Base-by-base conservation (phyloP, 1,140 invertebrate genomes). In the Lepidostoma basale region DNA sequence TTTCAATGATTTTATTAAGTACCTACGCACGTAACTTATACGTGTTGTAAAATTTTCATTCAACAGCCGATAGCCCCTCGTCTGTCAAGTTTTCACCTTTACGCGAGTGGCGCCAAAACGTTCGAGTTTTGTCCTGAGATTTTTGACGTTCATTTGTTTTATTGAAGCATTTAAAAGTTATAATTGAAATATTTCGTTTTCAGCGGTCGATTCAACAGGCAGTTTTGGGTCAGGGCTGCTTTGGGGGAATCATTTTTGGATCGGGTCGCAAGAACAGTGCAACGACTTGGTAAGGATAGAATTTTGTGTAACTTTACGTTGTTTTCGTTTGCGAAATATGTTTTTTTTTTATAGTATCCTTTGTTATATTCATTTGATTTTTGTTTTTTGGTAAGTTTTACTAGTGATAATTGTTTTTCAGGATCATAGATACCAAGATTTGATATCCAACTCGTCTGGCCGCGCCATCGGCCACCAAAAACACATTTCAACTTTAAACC, bases 171-270 rank as follows among this genome's bases (percentile, higher is more conserved):
- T n/a, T n/a, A n/a, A n/a, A n/a, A n/a, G n/a, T n/a, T n/a, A n/a
- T n/a, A n/a, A n/a, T n/a, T n/a, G n/a, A n/a, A n/a, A n/a, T n/a
- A n/a, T 62, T 40, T 23, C 56, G 10, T 54, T 75, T 76, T 16
- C 54, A 82, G 79, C 79, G 73, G 42, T 74, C 6, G 79, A 82
- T 62, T 74, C 79, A 1, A 77, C 73, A 73, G 80, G 80, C 47
- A 76, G 74, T 60, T 72, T 76, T 52, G 66, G 70, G 1, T 76
- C 75, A 36, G 78, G 77, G 12, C 39, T 80, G 28, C 74, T 78
- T 64, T 77, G 75, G 39, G 78, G 75, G 9, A 78, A 77, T 40
- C 72, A 63, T 23, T 79, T 74, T 59, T 81, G 79, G 80, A 67
- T 77, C 0, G 80, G 80, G 12, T 74, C 76, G 5, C 69, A 74